phyloP scores from a whole-genome alignment of 2,888 invertebrate species.

The Ferdinandea cuprea region DNA sequence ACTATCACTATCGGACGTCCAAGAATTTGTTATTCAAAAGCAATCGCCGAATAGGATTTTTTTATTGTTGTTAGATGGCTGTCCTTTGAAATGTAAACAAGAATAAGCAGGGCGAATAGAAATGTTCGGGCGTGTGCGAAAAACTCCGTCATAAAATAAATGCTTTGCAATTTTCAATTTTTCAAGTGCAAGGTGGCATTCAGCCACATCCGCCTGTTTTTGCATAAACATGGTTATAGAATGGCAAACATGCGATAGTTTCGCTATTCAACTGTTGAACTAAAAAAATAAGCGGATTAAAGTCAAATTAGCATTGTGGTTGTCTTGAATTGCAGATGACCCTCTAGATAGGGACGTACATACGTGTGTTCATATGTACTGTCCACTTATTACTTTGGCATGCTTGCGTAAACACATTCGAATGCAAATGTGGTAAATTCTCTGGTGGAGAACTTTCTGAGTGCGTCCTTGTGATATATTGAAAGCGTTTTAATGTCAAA shows the following conservation, averaged over 20 bases:
- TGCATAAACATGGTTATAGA: background rate
- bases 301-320: constrained; percentile 67
- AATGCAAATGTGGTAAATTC: constrained; percentile 21
- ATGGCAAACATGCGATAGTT: constrained; percentile 14
- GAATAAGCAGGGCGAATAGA: background rate
- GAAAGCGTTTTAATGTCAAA: constrained; percentile 61
- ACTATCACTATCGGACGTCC: background rate
- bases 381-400: constrained; percentile 54
- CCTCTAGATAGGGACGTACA: constrained; percentile 14
- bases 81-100: constrained; percentile 44
- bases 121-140: constrained; percentile 10
- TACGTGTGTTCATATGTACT: background rate
- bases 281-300: constrained; percentile 54
- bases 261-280: constrained; percentile 32
- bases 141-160: constrained; percentile 14
- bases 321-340: constrained; percentile 64
- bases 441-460: constrained; percentile 16
- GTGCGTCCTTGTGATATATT: constrained; percentile 60
- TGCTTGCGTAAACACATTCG: constrained; percentile 39
- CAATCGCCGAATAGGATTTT: constrained; percentile 26
- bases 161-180: constrained; percentile 22
- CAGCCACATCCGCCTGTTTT: constrained; percentile 13
- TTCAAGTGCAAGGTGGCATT: constrained; percentile 42
- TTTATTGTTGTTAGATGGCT: constrained; percentile 5
- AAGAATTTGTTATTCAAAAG: constrained; percentile 35